Evolutionary conservation across 2,797 vertebrate genomes (phyloP), one percentile per base, ranked within the genome.

Genomic region (Pseudocheirus occidentalis): DNA sequence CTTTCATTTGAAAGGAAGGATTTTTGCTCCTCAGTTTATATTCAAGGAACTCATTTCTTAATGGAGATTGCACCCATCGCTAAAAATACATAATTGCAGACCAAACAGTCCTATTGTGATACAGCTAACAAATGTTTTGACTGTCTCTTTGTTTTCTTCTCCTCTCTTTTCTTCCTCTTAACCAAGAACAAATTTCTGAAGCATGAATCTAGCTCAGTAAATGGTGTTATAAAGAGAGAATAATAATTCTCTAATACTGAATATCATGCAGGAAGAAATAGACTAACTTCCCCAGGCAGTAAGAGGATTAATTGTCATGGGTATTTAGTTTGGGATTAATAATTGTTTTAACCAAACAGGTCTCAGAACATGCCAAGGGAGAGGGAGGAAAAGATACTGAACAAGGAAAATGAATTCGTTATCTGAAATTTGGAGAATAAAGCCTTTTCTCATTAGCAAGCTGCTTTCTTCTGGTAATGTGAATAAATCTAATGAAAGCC

Each of bases 251-350:
- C 96, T 94, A 90, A 16, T 13, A 46, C 92, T 96, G 96, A 96
- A 96, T 96, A 96, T 90, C 95, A 96, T 56, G 90, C 57, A 81
- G 92, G 94, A 92, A 93, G 94, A 93, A 92, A 90, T 55, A 52
- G 91, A 54, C 90, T 34, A 54, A 95, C 92, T 92, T 95, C 91
- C 92, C 90, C 87, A 52, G 91, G 94, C 96, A 97, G 96, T 93
- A 66, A 91, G 93, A 96, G 93, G 92, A 98, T 97, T 97, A 94
- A 97, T 97, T 95, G 96, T 94, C 97, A 96, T 95, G 96, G 97
- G 97, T 97, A 97, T 97, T 97, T 97, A 97, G 97, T 98, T 97
- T 96, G 92, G 96, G 97, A 98, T 98, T 97, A 97, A 98, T 98
- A 97, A 97, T 96, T 95, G 95, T 97, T 97, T 98, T 97, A 98